phyloP scores from a whole-genome alignment of 2,113 vertebrate species.

The Spilogale gracilis region DNA sequence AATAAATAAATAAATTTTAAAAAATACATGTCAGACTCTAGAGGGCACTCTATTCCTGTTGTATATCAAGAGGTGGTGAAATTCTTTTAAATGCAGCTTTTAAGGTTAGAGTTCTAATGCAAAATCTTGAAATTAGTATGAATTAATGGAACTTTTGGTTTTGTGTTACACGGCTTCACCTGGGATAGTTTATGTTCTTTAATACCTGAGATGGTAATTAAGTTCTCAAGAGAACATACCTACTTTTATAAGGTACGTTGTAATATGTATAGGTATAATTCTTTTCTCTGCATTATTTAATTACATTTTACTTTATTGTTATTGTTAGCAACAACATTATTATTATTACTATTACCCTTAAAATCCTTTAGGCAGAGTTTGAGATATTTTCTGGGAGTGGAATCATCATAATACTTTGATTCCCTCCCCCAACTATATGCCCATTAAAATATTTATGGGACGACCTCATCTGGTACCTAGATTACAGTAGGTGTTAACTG shows the following conservation, averaged over 20 bases:
- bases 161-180: neutral
- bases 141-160: neutral
- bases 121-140: slow-evolving; percentile 25
- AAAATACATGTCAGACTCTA: slow-evolving; percentile 64
- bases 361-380: neutral
- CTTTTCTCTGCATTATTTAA: neutral
- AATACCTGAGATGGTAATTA: slow-evolving; percentile 1
- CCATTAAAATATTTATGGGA: neutral
- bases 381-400: neutral
- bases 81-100: neutral
- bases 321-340: neutral
- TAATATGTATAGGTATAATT: neutral
- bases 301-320: neutral
- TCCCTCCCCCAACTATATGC: neutral
- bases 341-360: neutral
- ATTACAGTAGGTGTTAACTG: neutral
- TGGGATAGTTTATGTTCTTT: slow-evolving; percentile 12
- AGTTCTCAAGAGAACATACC: neutral
- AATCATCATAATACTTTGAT: neutral
- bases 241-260: neutral
- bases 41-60: slow-evolving; percentile 72
- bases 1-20: neutral
- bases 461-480: neutral
- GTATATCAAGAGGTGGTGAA: neutral
- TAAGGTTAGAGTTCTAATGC: slow-evolving; percentile 17